Evolutionary conservation across 2,888 invertebrate species (phyloP), one percentile per base, ranked within the genome.

Genomic region (Cynaeus angustus): DNA sequence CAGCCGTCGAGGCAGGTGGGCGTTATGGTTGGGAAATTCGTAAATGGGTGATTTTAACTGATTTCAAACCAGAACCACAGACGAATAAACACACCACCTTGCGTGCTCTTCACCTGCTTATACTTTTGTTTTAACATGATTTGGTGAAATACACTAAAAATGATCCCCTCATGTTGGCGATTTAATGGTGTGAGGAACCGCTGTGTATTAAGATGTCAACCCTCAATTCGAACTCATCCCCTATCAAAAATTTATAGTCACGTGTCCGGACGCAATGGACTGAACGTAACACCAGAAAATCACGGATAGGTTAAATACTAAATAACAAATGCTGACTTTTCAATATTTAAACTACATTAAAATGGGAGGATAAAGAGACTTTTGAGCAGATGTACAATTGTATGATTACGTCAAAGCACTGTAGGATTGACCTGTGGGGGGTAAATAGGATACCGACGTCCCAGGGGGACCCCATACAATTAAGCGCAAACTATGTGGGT

Each of bases 201-300:
- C 16, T 46, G 28, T 55, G 65, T 70, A 74, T 74, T 74, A 72
- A 74, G 74, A 72, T 66, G 72, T 74, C 74, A 69, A 65, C 62
- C 38, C 55, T n/a, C n/a, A n/a, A n/a, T n/a, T n/a, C n/a, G n/a
- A n/a, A n/a, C n/a, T n/a, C n/a, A n/a, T n/a, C n/a, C n/a, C n/a
- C 72, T 21, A n/a, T 62, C 50, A 66, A 67, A 61, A 67, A 74
- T 74, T 74, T 70, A 74, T 68, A 21, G 68, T 72, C 50, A 70
- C 71, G 70, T 72, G 72, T 50, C 58, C 50, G 43, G 37, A 59
- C 37, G 72, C 70, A 73, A 58, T 62, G 55, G 45, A 43, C 14
- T 14, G 16, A 53, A 52, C 13, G 37, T 2, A 65, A 62, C 62
- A 50, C 12, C 9, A 16, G 52, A 50, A 50, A 41, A 41, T 28